Conservation (phyloP, 1,140 invertebrate species). For the Drosophila elegans region DNA sequence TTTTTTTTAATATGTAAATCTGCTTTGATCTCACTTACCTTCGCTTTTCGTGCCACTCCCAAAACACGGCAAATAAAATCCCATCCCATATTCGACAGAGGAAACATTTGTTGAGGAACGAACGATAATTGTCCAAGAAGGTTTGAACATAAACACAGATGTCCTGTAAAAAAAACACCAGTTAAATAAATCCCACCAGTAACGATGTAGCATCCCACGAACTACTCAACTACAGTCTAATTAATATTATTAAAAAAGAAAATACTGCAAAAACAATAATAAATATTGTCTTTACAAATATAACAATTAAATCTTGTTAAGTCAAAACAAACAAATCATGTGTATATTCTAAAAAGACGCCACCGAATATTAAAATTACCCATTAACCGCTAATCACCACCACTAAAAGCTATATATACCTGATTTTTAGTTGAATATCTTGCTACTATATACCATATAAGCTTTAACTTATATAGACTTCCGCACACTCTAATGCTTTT, state of each 20-base stretch:
- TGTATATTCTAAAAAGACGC: conserved; percentile 82
- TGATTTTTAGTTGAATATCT: conserved; percentile 41
- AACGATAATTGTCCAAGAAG: conserved; percentile 83
- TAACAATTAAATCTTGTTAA: conserved; percentile 75
- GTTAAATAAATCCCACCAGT: conserved; percentile 61
- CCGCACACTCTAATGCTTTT: conserved; percentile 53
- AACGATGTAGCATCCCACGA: conserved; percentile 67
- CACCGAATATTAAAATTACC: conserved; percentile 45
- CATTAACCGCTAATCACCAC: conserved; percentile 65
- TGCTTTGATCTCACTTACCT: conserved; percentile 64
- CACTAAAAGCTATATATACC: conserved; percentile 43
- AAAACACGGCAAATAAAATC: conserved; percentile 53
- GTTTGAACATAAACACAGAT: conserved; percentile 84
- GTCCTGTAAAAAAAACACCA: conserved; percentile 67
- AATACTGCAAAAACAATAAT: conserved; percentile 64
- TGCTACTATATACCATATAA: conserved; percentile 65
- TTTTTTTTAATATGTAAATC: conserved; percentile 58
- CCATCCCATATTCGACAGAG: conserved; percentile 65
- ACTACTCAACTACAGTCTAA: conserved; percentile 76
- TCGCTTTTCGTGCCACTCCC: conserved; percentile 65
- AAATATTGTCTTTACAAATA: conserved; percentile 72
- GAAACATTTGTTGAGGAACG: conserved; percentile 84
- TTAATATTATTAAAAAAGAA: conserved; percentile 52
- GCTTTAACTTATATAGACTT: conserved; percentile 52
- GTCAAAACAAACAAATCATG: conserved; percentile 62